Base-by-base conservation (phyloP, 2,888 invertebrate species). In the Acrobasis repandana region DNA sequence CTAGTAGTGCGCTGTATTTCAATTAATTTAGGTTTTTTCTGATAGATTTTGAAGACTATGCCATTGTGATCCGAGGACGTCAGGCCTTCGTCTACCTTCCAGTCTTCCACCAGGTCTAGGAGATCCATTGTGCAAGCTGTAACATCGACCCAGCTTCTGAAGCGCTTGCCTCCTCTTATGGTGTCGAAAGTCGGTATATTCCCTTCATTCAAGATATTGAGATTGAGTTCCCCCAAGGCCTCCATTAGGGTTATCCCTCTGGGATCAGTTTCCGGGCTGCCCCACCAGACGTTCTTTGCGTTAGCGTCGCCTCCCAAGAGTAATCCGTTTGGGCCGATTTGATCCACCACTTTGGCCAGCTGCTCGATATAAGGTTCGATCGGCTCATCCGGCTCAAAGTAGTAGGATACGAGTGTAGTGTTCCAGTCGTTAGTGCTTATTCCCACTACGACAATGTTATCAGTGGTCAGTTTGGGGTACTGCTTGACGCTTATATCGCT, bases 51-150 rank as follows among this genome's bases (percentile, higher is more conserved):
- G 9, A 74, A 73, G 0, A 36, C 15, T 0, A 77, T 71, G 0
- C 61, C 63, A 20, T 70, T 69, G 58, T 70, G 72, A 62, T 72
- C 70, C 1, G 68, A 67, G 50, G 58, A 60, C 0, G 59, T 63
- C 9, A 65, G 14, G 0, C 16, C 57, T n/a, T 16, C 14, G 0
- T 60, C 66, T 0, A 71, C 64, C 16, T 49, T 63, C 71, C 69
- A 69, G 47, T 64, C 54, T 0, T 65, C 66, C 0, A 71, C 47
- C 9, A 58, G 3, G 11, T 43, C 52, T 33, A 65, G 48, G 20
- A 67, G 9, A 5, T 49, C 47, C 18, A 8, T 2, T 0, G 64
- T 58, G 58, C 63, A 66, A 0, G 47, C 65, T 5, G 69, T 68
- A 0, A 69, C 52, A 15, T 68, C 67, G 0, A 68, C 64, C 6